Percentiles rank a stretch among this genome's conserved stretches.
These are phyloP conservation scores for Pardalotus punctatus DNA, from an alignment of 2,113 vertebrate species.

Conservation along the genomic window DNA sequence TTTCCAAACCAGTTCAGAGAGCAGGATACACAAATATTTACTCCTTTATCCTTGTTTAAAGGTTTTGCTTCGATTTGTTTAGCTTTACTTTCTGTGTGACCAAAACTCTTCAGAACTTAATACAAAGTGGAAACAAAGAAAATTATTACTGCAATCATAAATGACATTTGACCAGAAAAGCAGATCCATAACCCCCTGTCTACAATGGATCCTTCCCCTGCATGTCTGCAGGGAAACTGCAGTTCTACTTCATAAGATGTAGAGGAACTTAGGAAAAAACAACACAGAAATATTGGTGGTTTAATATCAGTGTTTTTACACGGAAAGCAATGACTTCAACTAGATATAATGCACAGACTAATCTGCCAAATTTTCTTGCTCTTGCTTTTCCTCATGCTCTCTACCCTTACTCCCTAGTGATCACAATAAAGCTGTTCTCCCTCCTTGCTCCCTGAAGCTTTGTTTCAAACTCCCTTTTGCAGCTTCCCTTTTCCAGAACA, in stretches of 20 bases:
- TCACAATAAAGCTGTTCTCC: background rate
- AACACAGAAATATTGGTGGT: background rate
- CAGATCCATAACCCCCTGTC: background rate
- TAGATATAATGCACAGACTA: background rate
- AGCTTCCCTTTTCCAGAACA: background rate
- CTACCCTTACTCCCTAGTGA: background rate
- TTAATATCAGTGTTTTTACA: background rate
- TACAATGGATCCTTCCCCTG: background rate
- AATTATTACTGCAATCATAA: background rate
- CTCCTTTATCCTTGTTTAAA: background rate
- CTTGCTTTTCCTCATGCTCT: background rate
- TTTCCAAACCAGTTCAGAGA: background rate
- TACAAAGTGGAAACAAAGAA: background rate
- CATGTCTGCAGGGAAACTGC: background rate
- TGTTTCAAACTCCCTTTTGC: background rate
- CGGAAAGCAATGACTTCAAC: background rate
- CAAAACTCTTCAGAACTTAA: background rate
- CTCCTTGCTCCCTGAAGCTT: background rate
- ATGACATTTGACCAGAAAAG: background rate
- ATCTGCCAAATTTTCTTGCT: background rate
- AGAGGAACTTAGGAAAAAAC: background rate
- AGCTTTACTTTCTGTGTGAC: background rate
- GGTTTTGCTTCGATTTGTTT: background rate
- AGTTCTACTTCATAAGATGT: background rate
- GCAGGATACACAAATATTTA: constrained; percentile 26